These are phyloP conservation scores for Hypomecis atomaria DNA, from an alignment of 2,888 invertebrate species.

Conservation along the genomic window DNA sequence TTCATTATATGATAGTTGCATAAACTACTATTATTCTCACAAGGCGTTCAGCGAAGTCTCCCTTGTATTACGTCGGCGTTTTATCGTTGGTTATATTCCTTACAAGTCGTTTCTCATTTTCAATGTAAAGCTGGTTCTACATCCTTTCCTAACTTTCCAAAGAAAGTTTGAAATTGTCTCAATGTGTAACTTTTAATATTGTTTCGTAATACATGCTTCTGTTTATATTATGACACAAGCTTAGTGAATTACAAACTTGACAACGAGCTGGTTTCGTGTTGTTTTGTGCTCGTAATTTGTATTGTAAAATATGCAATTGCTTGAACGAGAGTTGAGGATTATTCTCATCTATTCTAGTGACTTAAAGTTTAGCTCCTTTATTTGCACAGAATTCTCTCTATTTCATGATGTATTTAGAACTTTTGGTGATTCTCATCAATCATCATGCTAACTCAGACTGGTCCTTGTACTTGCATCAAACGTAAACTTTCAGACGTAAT, in stretches of 20 bases:
- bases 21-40: no score
- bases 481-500: no score
- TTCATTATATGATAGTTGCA: no score
- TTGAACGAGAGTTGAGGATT: neutral
- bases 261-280: conserved; percentile 15
- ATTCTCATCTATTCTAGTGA: neutral
- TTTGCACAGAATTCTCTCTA: no score
- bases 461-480: no score
- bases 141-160: conserved; percentile 8
- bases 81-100: conserved; percentile 1
- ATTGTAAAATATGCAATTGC: neutral
- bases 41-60: no score
- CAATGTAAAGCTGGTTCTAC: conserved; percentile 12
- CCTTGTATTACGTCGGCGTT: no score
- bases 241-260: conserved; percentile 23
- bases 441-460: no score
- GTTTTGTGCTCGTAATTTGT: conserved; percentile 37
- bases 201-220: conserved; percentile 35
- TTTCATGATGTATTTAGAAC: no score
- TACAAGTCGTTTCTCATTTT: conserved; percentile 5
- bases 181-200: conserved; percentile 46
- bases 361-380: no score
- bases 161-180: conserved; percentile 33
- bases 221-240: conserved; percentile 38
- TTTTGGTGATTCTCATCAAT: no score